Base-by-base conservation (phyloP, 2,888 invertebrate genomes). In the Hemistola chrysoprasaria region DNA sequence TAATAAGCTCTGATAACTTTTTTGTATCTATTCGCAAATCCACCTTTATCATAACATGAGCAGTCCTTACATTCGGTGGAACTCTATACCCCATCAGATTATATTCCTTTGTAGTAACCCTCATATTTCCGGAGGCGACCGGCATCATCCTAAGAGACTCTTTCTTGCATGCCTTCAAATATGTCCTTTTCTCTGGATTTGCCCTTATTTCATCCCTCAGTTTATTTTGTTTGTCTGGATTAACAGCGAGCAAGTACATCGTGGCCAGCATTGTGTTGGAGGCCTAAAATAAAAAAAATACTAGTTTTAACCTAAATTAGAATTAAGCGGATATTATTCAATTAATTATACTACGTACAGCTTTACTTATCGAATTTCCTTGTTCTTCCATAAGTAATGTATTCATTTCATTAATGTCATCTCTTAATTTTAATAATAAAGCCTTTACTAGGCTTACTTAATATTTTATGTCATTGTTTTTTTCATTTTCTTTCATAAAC, bases 91-190 rank as follows among this genome's bases (percentile, higher is more conserved):
- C 93, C 6, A 90, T 80, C 0, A 95, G 59, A 5, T 90, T 83
- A 3, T 92, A 80, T 42, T 93, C 91, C 22, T 87, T 83, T 0
- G 72, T 69, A 30, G 91, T 79, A 37, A 72, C 71, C 41, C 93
- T 84, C 6, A 90, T 56, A 47, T 90, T 91, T 0, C 91, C 93
- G 7, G 90, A 69, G 0, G 90, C 89, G 1, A 92, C 90, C 0
- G 93, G 92, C 58, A 90, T 85, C n/a, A 92, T 49, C 56, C 95
- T 87, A 41, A 93, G 67, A 0, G 92, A 86, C 71, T 95, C 95
- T 63, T 94, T 95, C 23, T 95, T 89, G 54, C 93, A 93, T 0
- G 94, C 94, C 47, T 90, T 92, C 9, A 95, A 95, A 65, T 59
- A 93, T 95, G 31, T 29, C 8, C 27, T 77, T 68, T 34, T 77